Base-by-base conservation (phyloP, 1,140 invertebrate genomes). In the Drosophila pandora region DNA sequence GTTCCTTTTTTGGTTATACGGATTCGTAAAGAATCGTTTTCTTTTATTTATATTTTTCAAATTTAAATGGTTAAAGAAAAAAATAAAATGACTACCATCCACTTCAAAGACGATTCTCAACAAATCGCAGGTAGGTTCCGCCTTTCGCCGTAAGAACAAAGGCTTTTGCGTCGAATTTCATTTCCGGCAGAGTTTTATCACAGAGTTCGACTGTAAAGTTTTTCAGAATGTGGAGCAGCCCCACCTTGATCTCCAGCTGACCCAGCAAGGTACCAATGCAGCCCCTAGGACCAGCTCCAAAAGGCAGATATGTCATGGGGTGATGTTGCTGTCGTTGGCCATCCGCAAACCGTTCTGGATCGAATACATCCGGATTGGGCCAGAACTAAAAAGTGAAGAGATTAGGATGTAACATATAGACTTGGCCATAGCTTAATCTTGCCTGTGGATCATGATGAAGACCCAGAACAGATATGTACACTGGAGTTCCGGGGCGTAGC, bases 221-320 rank as follows among this genome's bases (percentile, higher is more conserved):
- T 60, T 80, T 92, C 1, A 94, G 61, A 23, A 94, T 92, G n/a
- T 92, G 91, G 55, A 93, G 90, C 12, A 94, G 77, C 21, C 94
- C 94, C 25, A 95, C 89, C 92, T 96, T 96, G 0, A 94, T 93
- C 85, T 95, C 93, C 76, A 96, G 69, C 3, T 94, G 83, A 3
- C 94, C 95, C 61, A 96, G 94, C 45, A 95, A 90, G 74, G 87
- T 84, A 73, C 93, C 94, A 58, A 94, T 93, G 62, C 93, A 94
- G 54, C 93, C 93, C 9, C 93, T 87, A 0, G 92, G 91, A 8
- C 93, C 93, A 6, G 79, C 79, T 5, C 91, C 90, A 81, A 92
- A 92, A 0, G 92, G 91, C 6, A 92, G 50, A 82, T 93, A 94
- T 0, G 92, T 80, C 67, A 82, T 92, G 4, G 90, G 90, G 10